phyloP scores from a whole-genome alignment of 2,797 vertebrate species.

The Chaenodraco wilsoni region DNA sequence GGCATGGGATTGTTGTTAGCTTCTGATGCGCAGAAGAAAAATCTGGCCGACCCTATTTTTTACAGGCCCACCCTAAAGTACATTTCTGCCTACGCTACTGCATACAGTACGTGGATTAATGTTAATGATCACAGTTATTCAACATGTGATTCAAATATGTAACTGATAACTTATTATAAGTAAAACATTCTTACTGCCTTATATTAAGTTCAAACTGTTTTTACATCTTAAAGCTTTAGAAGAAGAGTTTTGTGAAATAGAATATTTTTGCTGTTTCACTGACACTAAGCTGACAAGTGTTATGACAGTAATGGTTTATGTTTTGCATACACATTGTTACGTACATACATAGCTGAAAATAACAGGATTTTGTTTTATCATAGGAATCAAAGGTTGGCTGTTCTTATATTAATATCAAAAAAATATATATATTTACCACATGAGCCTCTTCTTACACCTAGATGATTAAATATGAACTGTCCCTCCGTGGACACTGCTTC shows the following conservation, averaged over 20 bases:
- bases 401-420: not conserved
- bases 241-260: not conserved
- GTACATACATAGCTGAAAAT: not conserved
- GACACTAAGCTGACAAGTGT: not conserved
- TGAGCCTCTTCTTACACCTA: constrained; percentile 78
- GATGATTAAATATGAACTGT: constrained; percentile 75
- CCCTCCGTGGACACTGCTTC: constrained; percentile 72
- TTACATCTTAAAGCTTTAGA: not conserved
- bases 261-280: not conserved
- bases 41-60: too few relatives aligned
- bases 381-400: not conserved
- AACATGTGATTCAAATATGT: not conserved
- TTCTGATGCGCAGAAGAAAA: too few relatives aligned
- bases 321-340: not conserved
- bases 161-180: not conserved
- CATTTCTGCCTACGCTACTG: too few relatives aligned
- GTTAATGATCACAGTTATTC: not conserved
- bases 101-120: not conserved
- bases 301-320: not conserved
- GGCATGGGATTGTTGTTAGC: too few relatives aligned
- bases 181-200: not conserved
- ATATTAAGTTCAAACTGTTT: not conserved
- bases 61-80: too few relatives aligned
- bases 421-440: constrained; percentile 76
- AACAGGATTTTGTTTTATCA: not conserved